Evolutionary conservation across 2,888 invertebrate genomes (phyloP).

Genomic region (Nemotelus pantherinus): DNA sequence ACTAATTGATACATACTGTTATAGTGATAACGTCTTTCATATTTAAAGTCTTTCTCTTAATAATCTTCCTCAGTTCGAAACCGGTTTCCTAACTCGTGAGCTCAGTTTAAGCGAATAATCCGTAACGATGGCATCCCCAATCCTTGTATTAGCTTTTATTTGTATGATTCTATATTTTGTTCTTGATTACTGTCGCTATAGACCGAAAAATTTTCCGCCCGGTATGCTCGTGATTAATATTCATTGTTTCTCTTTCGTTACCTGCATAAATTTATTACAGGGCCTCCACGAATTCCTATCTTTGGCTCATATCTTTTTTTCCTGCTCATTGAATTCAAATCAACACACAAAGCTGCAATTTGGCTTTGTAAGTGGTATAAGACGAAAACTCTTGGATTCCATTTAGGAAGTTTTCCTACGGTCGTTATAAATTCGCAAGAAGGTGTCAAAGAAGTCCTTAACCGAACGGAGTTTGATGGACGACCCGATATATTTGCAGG

Average conservation of each 20-base stretch:
- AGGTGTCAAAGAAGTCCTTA: conserved; percentile 69
- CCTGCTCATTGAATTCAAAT: conserved; percentile 66
- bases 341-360: conserved; percentile 66
- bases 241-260: conserved; percentile 11
- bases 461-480: conserved; percentile 72
- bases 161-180: conserved; percentile 61
- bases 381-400: conserved; percentile 70
- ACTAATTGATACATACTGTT: neutral
- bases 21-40: neutral
- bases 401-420: conserved; percentile 66
- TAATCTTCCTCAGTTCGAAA: neutral
- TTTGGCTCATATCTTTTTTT: conserved; percentile 72
- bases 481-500: conserved; percentile 67
- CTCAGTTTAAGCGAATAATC: neutral
- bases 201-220: conserved; percentile 69
- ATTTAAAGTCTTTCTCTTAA: neutral
- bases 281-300: conserved; percentile 71
- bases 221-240: conserved; percentile 60
- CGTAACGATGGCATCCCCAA: conserved; percentile 58
- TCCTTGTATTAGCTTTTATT: conserved; percentile 60
- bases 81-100: neutral
- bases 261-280: conserved; percentile 59
- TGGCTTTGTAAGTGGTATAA: conserved; percentile 69
- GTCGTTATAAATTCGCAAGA: conserved; percentile 68
- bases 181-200: conserved; percentile 63